Conservation (phyloP, 2,888 invertebrate species). For the Tinea pellionella region DNA sequence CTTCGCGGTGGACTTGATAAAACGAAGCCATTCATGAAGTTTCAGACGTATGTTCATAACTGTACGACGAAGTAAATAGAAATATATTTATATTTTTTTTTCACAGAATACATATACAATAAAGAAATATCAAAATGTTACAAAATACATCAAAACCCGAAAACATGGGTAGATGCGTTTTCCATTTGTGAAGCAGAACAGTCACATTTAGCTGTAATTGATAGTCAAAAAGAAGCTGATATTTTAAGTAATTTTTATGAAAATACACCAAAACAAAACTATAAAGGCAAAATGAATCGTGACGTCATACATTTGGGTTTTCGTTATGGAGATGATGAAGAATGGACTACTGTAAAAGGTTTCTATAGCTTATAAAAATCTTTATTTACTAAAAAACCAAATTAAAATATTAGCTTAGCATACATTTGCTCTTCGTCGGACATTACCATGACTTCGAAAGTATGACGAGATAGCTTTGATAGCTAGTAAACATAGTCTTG, state of each 20-base stretch:
- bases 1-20: too few species aligned
- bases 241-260: constrained; percentile 29
- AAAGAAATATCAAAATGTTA: constrained; percentile 35
- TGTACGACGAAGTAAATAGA: too few species aligned
- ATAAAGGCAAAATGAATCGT: constrained; percentile 24
- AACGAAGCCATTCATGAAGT: too few species aligned
- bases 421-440: too few species aligned
- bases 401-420: too few species aligned
- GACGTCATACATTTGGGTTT: constrained; percentile 21
- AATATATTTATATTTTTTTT: too few species aligned
- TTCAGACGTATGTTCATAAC: too few species aligned
- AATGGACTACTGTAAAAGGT: constrained; percentile 37
- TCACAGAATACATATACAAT: constrained; percentile 35
- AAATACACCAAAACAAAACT: constrained; percentile 27
- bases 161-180: constrained; percentile 42
- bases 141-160: constrained; percentile 40
- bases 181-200: constrained; percentile 37
- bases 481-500: too few species aligned
- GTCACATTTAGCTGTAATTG: constrained; percentile 39
- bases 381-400: too few species aligned
- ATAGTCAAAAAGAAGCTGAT: constrained; percentile 34
- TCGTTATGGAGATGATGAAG: constrained; percentile 23
- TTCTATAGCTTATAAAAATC: too few species aligned
- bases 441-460: too few species aligned
- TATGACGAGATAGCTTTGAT: too few species aligned